Evolutionary conservation across 30 jellyfish, hydroid and myxozoan species (phyloP).

Genomic region (Cassiopea andromeda): DNA sequence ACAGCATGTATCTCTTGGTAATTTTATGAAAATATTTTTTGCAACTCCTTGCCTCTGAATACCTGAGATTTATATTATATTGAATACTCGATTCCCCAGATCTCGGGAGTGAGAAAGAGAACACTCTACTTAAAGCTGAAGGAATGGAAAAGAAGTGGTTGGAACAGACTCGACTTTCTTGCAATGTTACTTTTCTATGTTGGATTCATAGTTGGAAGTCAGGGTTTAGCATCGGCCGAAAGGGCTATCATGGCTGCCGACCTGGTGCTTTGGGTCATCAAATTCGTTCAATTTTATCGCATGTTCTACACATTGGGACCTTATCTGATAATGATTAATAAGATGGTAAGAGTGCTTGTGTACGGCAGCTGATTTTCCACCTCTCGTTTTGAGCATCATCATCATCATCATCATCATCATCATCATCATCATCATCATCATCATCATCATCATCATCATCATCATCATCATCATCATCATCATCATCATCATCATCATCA

Average conservation of each 20-base stretch:
- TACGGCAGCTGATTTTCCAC: background rate
- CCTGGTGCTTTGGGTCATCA: conserved; percentile 62
- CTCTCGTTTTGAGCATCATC: background rate
- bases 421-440: background rate
- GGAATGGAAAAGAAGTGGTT: conserved; percentile 45
- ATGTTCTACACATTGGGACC: conserved; percentile 81
- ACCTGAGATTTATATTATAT: background rate
- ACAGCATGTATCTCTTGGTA: too few relatives aligned
- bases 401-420: background rate
- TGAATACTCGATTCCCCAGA: background rate
- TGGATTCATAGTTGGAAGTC: conserved; percentile 62
- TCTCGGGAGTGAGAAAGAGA: conserved; percentile 47
- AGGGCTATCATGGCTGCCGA: conserved; percentile 63
- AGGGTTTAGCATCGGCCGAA: conserved; percentile 29
- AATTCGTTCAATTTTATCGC: conserved; percentile 81
- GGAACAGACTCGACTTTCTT: conserved; percentile 75
- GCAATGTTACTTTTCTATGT: conserved; percentile 62
- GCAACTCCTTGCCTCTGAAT: background rate
- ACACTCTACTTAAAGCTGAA: conserved; percentile 18
- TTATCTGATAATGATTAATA: conserved; percentile 77
- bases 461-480: background rate
- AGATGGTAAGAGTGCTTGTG: conserved; percentile 61
- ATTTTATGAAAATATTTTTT: too few relatives aligned
- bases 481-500: background rate
- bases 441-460: background rate